These are phyloP conservation scores for Callimorpha dominula DNA, from an alignment of 2,888 invertebrate species.

Conservation along the genomic window DNA sequence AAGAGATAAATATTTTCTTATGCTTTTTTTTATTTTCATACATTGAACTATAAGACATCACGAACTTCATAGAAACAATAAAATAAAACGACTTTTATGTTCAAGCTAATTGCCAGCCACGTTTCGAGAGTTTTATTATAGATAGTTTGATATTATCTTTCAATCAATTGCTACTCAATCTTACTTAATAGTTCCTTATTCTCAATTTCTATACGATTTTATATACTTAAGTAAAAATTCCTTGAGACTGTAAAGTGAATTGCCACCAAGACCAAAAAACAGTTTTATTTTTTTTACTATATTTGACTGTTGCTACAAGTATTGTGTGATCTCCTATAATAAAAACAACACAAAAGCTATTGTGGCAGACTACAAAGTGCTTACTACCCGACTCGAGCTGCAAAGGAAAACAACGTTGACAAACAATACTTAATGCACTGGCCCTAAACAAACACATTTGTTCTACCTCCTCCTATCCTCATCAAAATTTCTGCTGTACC, in stretches of 20 bases:
- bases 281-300: constrained; percentile 1
- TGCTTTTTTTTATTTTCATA: too few relatives aligned
- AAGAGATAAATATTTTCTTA: too few relatives aligned
- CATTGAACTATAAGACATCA: too few relatives aligned
- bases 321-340: constrained; percentile 36
- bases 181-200: too few relatives aligned
- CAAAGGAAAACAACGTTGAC: constrained; percentile 38
- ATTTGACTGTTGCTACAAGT: constrained; percentile 7
- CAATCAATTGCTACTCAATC: too few relatives aligned
- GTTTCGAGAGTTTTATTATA: too few relatives aligned
- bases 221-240: not conserved
- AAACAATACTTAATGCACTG: constrained; percentile 45
- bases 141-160: not conserved
- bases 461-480: constrained; percentile 38
- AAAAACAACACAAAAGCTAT: constrained; percentile 35
- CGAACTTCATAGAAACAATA: too few relatives aligned
- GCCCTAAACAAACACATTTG: constrained; percentile 54
- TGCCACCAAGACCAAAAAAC: not conserved
- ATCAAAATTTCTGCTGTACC: constrained; percentile 40
- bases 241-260: not conserved
- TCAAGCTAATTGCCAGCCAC: too few relatives aligned
- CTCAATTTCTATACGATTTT: too few relatives aligned
- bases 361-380: constrained; percentile 32
- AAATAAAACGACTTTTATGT: too few relatives aligned
- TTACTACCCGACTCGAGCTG: constrained; percentile 25